phyloP scores from a whole-genome alignment of 2,113 vertebrate genomes.

The Pan troglodytes region NHGRI_mPanTro3-v2.1_pri NC_072404.2:111479001-111479500 shows the following conservation, averaged over 20 bases:
- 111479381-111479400: no score
- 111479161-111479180: background rate
- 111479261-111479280: background rate
- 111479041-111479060: accelerated
- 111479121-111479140: background rate
- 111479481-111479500: background rate
- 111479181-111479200: background rate
- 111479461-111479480: background rate
- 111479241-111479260: background rate
- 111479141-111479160: background rate
- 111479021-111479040: background rate
- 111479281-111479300: background rate
- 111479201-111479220: background rate
- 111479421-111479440: background rate
- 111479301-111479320: background rate
- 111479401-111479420: background rate
- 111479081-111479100: background rate
- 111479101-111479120: background rate
- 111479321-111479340: background rate
- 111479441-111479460: no score
- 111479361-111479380: background rate
- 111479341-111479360: background rate
- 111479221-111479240: background rate
- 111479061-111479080: background rate
- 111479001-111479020: accelerated